Base-by-base conservation (phyloP, 2,888 invertebrate genomes). In the Orchestes rusci region DNA sequence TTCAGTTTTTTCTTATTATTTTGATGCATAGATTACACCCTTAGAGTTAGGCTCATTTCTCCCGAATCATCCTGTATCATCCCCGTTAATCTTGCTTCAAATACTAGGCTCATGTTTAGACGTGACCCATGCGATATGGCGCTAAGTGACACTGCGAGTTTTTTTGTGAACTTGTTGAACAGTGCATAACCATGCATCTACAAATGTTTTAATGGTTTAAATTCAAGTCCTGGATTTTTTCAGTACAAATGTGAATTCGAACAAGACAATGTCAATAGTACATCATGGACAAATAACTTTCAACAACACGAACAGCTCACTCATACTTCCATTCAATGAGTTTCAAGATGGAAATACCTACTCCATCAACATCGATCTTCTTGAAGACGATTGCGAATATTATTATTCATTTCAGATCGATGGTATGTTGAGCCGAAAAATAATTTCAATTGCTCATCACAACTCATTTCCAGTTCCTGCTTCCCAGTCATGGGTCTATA, bases 351-450 rank as follows among this genome's bases (percentile, higher is more conserved):
- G 48, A 12, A 35, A 42, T n/a, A 34, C 42, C 3, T 51, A 51
- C 16, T n/a, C 20, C 10, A 30, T 51, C 12, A 16, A 43, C 18
- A 33, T 51, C 13, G 51, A 45, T 37, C 20, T 51, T 5, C 28
- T 42, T 13, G 13, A 43, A 30, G 51, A 51, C 13, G 36, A 35
- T 30, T 51, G 51, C 31, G 39, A 41, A 32, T 48, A 45, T 40
- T 36, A 42, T 31, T 45, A 42, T 29, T n/a, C 33, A 16, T 27
- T 28, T 16, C 16, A 35, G 30, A 28, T 51, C 19, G 7, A 18
- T 29, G 51, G 51, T 51, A 36, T 20, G 13, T 5, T 23, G 5
- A 30, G 10, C 12, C 4, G 7, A 30, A 10, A 30, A 23, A 10
- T 5, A 23, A 23, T 23, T 23, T 23, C 23, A n/a, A n/a, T n/a